Percentiles rank a stretch among this genome's conserved stretches.
Conservation (phyloP, 2,888 invertebrate species). For the Lithophane leautieri region DNA sequence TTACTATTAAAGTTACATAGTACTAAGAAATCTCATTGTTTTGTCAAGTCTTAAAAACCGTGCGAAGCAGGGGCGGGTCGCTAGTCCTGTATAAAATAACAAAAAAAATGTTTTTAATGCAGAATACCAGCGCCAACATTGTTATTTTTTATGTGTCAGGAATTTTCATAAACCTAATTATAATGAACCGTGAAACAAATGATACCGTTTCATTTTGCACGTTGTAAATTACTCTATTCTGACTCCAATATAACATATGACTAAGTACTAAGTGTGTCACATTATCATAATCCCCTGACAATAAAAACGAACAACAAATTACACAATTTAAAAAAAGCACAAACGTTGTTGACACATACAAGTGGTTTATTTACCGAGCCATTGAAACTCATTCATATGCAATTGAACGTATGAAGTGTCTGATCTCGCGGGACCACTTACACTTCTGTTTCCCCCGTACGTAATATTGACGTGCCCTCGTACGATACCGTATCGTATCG, state of each 20-base stretch:
- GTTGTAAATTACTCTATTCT: not conserved
- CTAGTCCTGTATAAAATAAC: not conserved
- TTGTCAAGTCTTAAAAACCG: no score
- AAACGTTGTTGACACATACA: slow-evolving; percentile 53
- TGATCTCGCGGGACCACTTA: slow-evolving; percentile 62
- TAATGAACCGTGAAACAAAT: not conserved
- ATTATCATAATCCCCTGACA: not conserved
- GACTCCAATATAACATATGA: not conserved
- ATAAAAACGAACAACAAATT: not conserved
- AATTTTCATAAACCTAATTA: not conserved
- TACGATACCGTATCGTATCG: slow-evolving; percentile 21
- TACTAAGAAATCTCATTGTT: no score
- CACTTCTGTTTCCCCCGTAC: slow-evolving; percentile 35
- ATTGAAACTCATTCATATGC: slow-evolving; percentile 66
- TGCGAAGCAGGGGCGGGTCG: no score
- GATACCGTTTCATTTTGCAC: not conserved
- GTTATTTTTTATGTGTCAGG: not conserved
- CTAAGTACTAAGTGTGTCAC: not conserved
- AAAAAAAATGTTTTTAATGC: not conserved
- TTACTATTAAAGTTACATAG: no score
- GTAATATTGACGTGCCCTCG: slow-evolving; percentile 51
- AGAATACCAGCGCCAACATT: not conserved
- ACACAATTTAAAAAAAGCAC: slow-evolving; percentile 32
- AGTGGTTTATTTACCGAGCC: slow-evolving; percentile 62
- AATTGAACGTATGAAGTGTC: slow-evolving; percentile 60